Percentiles rank a stretch among this genome's conserved stretches.
These are phyloP conservation scores for Hippasteria phrygiana DNA, from an alignment of 53 echinoderm and acorn worm species.

Conservation along the genomic window DNA sequence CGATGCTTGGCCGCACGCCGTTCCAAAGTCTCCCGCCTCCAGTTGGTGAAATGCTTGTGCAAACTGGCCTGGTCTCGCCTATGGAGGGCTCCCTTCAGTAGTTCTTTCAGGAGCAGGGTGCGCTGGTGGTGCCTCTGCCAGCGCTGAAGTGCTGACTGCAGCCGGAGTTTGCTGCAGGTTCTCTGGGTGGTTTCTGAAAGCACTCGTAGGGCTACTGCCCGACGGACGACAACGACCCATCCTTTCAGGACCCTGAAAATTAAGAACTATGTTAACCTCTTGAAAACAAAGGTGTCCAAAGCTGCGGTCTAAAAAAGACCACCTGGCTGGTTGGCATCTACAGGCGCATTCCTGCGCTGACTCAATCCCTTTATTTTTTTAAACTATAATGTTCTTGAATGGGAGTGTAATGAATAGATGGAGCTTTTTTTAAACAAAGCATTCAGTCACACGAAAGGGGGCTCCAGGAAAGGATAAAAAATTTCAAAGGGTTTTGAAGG, in stretches of 20 bases:
- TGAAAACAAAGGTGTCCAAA: too few relatives aligned
- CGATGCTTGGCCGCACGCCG: constrained; percentile 18
- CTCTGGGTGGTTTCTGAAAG: constrained; percentile 1
- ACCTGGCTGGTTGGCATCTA: too few relatives aligned
- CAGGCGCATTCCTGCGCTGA: too few relatives aligned
- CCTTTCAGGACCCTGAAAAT: constrained; percentile 19
- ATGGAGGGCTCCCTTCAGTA: constrained; percentile 35
- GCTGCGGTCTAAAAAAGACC: too few relatives aligned
- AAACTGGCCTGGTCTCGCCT: constrained; percentile 44
- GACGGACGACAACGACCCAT: constrained; percentile 7
- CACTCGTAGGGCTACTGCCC: not conserved
- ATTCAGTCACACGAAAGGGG: too few relatives aligned
- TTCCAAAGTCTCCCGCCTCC: constrained; percentile 37
- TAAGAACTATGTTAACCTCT: not conserved
- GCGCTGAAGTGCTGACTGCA: not conserved
- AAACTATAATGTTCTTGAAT: too few relatives aligned
- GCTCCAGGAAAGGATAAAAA: too few relatives aligned
- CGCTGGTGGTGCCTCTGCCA: not conserved
- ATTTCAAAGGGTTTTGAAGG: too few relatives aligned
- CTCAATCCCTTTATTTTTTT: too few relatives aligned
- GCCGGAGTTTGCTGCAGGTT: not conserved
- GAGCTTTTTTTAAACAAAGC: too few relatives aligned
- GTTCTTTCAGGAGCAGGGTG: not conserved
- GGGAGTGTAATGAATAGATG: too few relatives aligned
- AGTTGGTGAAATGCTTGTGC: constrained; percentile 34